Percentiles rank a stretch among this genome's conserved stretches.
Conservation (phyloP, 2,888 invertebrate genomes). For the Urechis unicinctus region DNA sequence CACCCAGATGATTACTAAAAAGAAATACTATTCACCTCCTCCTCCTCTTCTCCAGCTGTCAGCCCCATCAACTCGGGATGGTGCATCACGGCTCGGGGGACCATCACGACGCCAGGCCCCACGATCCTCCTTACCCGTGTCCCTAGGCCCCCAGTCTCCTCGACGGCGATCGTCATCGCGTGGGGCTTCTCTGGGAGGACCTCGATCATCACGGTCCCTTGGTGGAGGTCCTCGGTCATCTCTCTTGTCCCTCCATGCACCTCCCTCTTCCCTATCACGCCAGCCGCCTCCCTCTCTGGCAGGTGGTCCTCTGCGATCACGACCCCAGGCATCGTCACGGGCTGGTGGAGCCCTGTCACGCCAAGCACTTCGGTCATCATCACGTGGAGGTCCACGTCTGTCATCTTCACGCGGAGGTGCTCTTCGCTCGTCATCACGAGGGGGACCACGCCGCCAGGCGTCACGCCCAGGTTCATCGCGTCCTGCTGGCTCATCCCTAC, state of each 20-base stretch:
- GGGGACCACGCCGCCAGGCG: conserved; percentile 8
- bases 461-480: conserved; percentile 7
- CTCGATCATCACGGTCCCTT: not conserved
- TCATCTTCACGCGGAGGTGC: conserved; percentile 5
- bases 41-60: too few species aligned
- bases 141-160: too few species aligned
- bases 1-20: too few species aligned
- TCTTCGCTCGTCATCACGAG: not conserved
- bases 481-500: conserved; percentile 15
- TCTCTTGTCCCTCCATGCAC: too few species aligned
- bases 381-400: conserved; percentile 2
- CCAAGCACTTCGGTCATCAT: conserved; percentile 4
- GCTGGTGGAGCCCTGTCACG: conserved; percentile 14
- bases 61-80: too few species aligned
- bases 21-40: too few species aligned
- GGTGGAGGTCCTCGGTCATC: too few species aligned
- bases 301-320: conserved; percentile 1
- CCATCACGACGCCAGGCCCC: conserved; percentile 10
- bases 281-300: conserved; percentile 1
- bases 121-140: too few species aligned
- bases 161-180: not conserved
- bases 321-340: not conserved
- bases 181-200: not conserved
- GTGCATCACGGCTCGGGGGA: not conserved
- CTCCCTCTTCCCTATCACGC: not conserved